Evolutionary conservation across 2,888 invertebrate species (phyloP).

Genomic region (Orthosia gracilis): DNA sequence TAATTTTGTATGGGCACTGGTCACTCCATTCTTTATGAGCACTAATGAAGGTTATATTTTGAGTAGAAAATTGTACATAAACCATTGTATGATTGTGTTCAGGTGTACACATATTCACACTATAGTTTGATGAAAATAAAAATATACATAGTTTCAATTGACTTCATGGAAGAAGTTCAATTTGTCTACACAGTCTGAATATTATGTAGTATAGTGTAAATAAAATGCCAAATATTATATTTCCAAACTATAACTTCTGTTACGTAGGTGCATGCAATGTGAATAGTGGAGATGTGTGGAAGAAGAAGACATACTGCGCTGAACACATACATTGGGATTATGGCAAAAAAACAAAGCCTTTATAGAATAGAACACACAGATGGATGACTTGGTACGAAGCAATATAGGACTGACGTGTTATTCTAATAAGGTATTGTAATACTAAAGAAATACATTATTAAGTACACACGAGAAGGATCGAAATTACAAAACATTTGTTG

Average conservation of each 20-base stretch:
- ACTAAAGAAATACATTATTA: background rate
- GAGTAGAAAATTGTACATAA: too few relatives aligned
- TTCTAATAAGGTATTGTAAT: background rate
- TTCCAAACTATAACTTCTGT: background rate
- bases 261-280: background rate
- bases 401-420: constrained; percentile 31
- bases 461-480: background rate
- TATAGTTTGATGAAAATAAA: too few relatives aligned
- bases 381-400: too few relatives aligned
- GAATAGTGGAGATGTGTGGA: background rate
- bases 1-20: too few relatives aligned
- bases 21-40: too few relatives aligned
- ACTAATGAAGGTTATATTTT: background rate
- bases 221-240: background rate
- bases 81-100: too few relatives aligned
- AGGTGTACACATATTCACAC: too few relatives aligned
- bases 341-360: background rate
- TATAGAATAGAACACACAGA: too few relatives aligned
- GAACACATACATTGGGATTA: background rate
- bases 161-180: background rate
- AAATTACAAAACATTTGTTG: background rate
- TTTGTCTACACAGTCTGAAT: background rate
- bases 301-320: background rate
- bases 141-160: too few relatives aligned
- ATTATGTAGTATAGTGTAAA: background rate